These are phyloP conservation scores for Kryptolebias marmoratus DNA, from an alignment of 2,113 vertebrate species.

Conservation along the genomic window DNA sequence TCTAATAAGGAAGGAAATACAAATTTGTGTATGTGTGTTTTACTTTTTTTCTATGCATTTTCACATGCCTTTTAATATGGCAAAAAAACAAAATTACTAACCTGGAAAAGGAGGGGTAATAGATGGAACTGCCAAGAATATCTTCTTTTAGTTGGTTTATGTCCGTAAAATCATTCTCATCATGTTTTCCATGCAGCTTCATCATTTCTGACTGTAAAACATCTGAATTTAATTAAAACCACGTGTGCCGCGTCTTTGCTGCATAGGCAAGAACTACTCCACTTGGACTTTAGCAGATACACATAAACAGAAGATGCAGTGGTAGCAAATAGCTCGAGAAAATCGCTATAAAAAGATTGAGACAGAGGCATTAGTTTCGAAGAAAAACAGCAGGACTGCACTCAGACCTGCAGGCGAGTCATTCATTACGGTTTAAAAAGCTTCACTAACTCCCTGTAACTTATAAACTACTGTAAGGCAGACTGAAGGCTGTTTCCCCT, in stretches of 20 bases:
- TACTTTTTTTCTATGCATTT: no score
- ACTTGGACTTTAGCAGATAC: constrained; percentile 23
- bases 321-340: constrained; percentile 13
- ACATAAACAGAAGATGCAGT: constrained; percentile 17
- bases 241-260: constrained; percentile 26
- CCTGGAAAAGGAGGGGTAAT: no score
- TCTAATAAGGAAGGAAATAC: no score
- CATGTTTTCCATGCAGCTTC: no score
- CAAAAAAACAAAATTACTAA: no score
- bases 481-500: constrained; percentile 54
- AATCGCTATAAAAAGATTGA: constrained; percentile 8
- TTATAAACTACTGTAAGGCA: constrained; percentile 21
- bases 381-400: constrained; percentile 54
- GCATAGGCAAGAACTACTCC: constrained; percentile 6
- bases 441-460: constrained; percentile 37
- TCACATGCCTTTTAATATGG: no score
- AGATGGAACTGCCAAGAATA: no score
- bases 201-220: constrained; percentile 13
- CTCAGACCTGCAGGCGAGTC: constrained; percentile 20
- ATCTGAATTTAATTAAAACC: constrained; percentile 50
- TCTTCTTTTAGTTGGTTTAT: no score
- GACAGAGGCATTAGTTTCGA: constrained; percentile 11
- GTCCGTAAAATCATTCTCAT: no score
- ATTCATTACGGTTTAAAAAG: constrained; percentile 51
- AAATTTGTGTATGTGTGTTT: no score